Base-by-base conservation (phyloP, 2,797 vertebrate genomes). In the Hypotaenidia okinawae region DNA sequence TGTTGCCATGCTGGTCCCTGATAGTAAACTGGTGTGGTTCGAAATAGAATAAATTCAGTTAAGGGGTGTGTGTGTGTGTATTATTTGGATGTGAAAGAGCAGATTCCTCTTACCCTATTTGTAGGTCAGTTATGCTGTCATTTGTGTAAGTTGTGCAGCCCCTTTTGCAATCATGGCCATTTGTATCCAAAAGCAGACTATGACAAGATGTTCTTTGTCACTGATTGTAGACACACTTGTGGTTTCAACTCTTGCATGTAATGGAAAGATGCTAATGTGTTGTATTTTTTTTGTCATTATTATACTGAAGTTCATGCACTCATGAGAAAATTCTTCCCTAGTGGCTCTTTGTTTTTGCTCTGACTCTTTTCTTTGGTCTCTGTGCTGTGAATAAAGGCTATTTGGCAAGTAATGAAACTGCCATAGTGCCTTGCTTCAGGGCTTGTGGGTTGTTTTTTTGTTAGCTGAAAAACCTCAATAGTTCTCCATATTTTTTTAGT, bases 191-290 rank as follows among this genome's bases (percentile, higher is more conserved):
- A 92, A 78, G 84, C 87, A 80, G 93, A 41, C 68, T 43, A 1
- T 87, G 51, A 93, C 90, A 96, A 78, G 81, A 75, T 6, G 66
- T 74, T 88, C 86, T 78, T 92, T 94, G 75, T 91, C 24, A 11
- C 52, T 45, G 28, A 47, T 77, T 76, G 28, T 75, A 41, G 57
- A 57, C 35, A 32, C 39, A 15, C 41, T 85, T 63, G 37, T 35
- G 28, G 59, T 59, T 74, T 54, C 55, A 45, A 8, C n/a, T 37
- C 47, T 66, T 28, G 9, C 3, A 3, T 13, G 55, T 41, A 35
- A 75, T 17, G 32, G 69, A 15, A 76, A 81, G 27, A 33, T 63
- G 76, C 43, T 63, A 18, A 47, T 17, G 17, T 35, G 37, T 25
- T 73, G 72, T 37, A 14, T 39, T 90, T 90, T 63, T 87, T 49